Base-by-base conservation (phyloP, 2,888 invertebrate genomes). In the Ormyrus pomaceus region DNA sequence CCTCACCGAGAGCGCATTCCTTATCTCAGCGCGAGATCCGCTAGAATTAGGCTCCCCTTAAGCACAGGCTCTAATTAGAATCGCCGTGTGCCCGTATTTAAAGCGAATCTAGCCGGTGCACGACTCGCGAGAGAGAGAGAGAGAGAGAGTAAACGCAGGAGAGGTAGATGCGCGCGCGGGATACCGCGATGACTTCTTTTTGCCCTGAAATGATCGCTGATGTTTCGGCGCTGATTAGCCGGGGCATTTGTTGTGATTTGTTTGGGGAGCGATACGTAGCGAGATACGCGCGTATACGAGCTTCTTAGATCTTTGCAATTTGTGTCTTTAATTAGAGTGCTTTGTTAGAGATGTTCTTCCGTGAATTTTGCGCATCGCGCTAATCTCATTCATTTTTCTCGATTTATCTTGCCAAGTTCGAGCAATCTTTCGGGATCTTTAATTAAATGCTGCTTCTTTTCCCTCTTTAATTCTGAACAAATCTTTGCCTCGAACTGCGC, bases 1-100 rank as follows among this genome's bases (percentile, higher is more conserved):
- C 70, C 70, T 71, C 70, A 71, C 59, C 48, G 19, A 19, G 19
- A 19, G 19, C 19, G 56, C 51, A 74, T 74, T 74, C 65, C 66
- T 74, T 66, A 74, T 74, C 65, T 19, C 11, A 3, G 3, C 64
- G 53, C 9, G 61, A 11, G 19, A 72, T 72, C 71, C 34, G 45
- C 34, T 9, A 72, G 53, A 72, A 72, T 72, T 72, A 61, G 71
- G 45, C 53, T 72, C 71, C 62, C 34, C 46, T 51, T 61, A 19
- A 19, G 19, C 13, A 13, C 11, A 34, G n/a, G n/a, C 51, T 72
- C 61, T 72, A 72, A 72, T 72, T 72, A 61, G 61, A 72, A 61
- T 72, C 53, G 51, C n/a, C 19, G 19, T 19, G 19, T 19, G 53
- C 9, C 50, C 50, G 53, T n/a, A 45, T 5, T 8, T 59, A 61